These are phyloP conservation scores for Maniola jurtina DNA, from an alignment of 1,140 invertebrate species.

Conservation along the genomic window DNA sequence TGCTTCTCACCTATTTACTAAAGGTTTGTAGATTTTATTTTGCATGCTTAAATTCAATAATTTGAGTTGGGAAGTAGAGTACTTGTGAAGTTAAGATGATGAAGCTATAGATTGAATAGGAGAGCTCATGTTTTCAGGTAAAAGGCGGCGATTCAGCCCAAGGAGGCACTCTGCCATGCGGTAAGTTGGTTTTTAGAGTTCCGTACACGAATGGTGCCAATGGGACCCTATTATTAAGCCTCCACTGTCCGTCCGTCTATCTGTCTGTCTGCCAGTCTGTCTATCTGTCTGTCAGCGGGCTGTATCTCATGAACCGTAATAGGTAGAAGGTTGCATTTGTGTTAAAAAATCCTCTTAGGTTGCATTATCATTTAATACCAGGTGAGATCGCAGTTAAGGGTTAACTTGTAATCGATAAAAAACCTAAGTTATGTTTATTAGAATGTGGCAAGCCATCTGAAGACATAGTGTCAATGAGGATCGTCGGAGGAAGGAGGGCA, in stretches of 20 bases:
- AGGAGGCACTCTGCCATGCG: background rate
- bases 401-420: too few relatives aligned
- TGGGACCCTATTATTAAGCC: background rate
- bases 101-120: background rate
- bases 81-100: too few relatives aligned
- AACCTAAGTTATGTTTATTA: slow-evolving; percentile 30
- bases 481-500: slow-evolving; percentile 82
- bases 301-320: too few relatives aligned
- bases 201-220: background rate
- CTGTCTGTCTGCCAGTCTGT: too few relatives aligned
- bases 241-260: too few relatives aligned
- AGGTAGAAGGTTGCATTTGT: too few relatives aligned
- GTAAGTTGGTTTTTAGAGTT: background rate
- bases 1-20: slow-evolving; percentile 19
- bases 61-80: too few relatives aligned
- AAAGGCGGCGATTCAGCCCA: background rate
- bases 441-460: slow-evolving; percentile 72
- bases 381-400: too few relatives aligned
- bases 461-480: slow-evolving; percentile 76
- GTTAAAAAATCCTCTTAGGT: too few relatives aligned
- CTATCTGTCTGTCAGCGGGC: too few relatives aligned
- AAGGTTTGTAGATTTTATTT: slow-evolving; percentile 35
- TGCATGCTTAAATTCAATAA: background rate
- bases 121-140: background rate
- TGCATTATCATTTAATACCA: too few relatives aligned